phyloP scores from a whole-genome alignment of 2,888 invertebrate genomes.

The Cantharis rufa region DNA sequence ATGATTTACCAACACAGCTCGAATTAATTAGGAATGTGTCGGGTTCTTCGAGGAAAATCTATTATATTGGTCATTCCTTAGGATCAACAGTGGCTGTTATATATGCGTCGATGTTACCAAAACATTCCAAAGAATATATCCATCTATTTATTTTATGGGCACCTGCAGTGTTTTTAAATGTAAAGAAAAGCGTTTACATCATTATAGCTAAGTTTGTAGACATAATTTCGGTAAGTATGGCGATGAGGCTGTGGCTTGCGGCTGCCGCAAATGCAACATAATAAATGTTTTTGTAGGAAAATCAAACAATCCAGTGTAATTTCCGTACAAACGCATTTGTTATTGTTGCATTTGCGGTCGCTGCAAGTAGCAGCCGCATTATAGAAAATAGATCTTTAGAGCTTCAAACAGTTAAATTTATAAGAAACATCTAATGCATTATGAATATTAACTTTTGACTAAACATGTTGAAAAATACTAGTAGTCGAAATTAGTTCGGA shows the following conservation, averaged over 20 bases:
- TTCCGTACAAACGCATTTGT: too few relatives aligned
- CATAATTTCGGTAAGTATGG: neutral
- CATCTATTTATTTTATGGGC: neutral
- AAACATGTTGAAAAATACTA: too few relatives aligned
- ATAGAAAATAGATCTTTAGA: too few relatives aligned
- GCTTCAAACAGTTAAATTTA: too few relatives aligned
- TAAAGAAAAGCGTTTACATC: rapidly evolving
- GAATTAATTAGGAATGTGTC: neutral
- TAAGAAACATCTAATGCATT: neutral
- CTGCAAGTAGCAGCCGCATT: too few relatives aligned
- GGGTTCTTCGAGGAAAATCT: neutral
- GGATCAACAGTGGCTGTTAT: neutral
- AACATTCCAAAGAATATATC: constrained; percentile 1
- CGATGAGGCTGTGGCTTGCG: too few relatives aligned
- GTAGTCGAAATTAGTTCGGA: too few relatives aligned
- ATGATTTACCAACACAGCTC: constrained; percentile 5
- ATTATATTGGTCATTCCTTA: constrained; percentile 1
- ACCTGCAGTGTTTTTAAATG: neutral
- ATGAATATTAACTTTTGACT: too few relatives aligned
- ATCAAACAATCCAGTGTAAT: too few relatives aligned
- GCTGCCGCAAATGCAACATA: too few relatives aligned
- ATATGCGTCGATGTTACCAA: constrained; percentile 5
- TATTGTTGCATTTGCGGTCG: too few relatives aligned
- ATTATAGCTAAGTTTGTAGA: neutral
- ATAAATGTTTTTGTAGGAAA: too few relatives aligned